These are phyloP conservation scores for Ormyrus nitidulus DNA, from an alignment of 2,888 invertebrate species.

Conservation along the genomic window DNA sequence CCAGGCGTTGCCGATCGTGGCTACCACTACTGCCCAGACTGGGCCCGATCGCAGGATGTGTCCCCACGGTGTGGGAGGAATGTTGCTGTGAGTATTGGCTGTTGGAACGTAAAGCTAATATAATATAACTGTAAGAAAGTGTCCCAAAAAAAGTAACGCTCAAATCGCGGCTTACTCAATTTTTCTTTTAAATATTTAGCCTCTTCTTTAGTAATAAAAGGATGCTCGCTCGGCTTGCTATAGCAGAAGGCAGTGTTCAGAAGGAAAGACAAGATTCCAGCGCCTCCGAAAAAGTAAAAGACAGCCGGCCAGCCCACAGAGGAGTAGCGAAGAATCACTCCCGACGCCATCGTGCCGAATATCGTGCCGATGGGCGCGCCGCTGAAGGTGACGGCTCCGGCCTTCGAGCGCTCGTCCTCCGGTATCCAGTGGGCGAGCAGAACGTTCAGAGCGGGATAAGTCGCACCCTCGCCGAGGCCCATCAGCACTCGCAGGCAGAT, in stretches of 20 bases:
- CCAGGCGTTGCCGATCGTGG: slow-evolving; percentile 75
- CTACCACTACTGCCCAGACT: slow-evolving; percentile 84
- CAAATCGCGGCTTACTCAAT: slow-evolving; percentile 28
- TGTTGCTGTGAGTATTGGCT: slow-evolving; percentile 75
- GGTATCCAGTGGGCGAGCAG: slow-evolving; percentile 90
- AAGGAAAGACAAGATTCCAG: slow-evolving; percentile 85
- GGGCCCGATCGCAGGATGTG: slow-evolving; percentile 78
- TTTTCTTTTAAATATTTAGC: slow-evolving; percentile 66
- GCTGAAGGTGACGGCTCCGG: slow-evolving; percentile 87
- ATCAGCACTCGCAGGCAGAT: slow-evolving; percentile 86
- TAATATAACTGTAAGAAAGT: slow-evolving; percentile 78
- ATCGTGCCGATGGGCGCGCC: slow-evolving; percentile 83
- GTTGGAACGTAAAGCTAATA: slow-evolving; percentile 63
- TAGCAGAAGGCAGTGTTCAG: slow-evolving; percentile 77
- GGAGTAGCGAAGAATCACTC: slow-evolving; percentile 80
- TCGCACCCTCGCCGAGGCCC: slow-evolving; percentile 91
- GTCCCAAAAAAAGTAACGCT: slow-evolving; percentile 71
- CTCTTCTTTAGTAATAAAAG: slow-evolving; percentile 72
- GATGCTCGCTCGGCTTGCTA: slow-evolving; percentile 72
- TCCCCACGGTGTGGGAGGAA: slow-evolving; percentile 69
- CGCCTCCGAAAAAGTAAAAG: slow-evolving; percentile 87
- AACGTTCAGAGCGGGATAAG: slow-evolving; percentile 89
- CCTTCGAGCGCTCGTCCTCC: slow-evolving; percentile 80
- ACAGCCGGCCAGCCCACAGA: slow-evolving; percentile 85
- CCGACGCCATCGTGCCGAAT: slow-evolving; percentile 81